Conservation (phyloP, 2,888 invertebrate genomes). For the Girardia tigrina region DNA sequence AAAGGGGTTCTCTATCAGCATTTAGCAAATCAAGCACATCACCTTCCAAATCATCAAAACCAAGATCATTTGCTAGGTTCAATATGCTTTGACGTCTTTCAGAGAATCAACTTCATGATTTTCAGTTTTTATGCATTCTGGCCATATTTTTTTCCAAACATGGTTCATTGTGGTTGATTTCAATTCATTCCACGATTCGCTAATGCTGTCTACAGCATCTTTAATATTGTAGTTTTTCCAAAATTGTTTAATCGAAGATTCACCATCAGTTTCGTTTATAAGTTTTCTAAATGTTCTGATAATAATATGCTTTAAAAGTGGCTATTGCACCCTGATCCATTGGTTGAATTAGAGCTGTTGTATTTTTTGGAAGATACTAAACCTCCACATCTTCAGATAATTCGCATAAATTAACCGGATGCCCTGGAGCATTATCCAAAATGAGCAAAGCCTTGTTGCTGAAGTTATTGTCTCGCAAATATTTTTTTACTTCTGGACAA, state of each 20-base stretch:
- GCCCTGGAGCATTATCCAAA: not conserved
- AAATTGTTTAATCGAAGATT: not conserved
- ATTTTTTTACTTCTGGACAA: not conserved
- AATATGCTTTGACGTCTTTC: not conserved
- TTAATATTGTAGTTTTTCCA: not conserved
- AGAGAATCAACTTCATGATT: not conserved
- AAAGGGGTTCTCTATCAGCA: no score
- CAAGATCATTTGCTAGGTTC: not conserved
- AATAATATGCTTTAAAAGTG: not conserved
- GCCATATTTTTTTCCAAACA: not conserved
- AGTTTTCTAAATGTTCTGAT: not conserved
- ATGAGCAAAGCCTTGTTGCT: not conserved
- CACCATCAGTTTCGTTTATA: not conserved
- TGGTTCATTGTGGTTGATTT: not conserved
- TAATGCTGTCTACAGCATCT: not conserved
- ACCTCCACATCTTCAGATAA: not conserved
- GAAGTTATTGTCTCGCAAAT: not conserved
- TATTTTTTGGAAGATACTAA: not conserved
- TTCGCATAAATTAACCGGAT: not conserved
- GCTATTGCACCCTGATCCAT: conserved; percentile 7
- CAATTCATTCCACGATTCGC: not conserved
- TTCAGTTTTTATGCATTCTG: not conserved
- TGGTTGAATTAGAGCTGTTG: not conserved
- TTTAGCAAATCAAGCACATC: not conserved
- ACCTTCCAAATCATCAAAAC: not conserved